Evolutionary conservation across 1,140 invertebrate species (phyloP), one percentile per base, ranked within the genome.

Genomic region (Lordiphosa mommai): DNA sequence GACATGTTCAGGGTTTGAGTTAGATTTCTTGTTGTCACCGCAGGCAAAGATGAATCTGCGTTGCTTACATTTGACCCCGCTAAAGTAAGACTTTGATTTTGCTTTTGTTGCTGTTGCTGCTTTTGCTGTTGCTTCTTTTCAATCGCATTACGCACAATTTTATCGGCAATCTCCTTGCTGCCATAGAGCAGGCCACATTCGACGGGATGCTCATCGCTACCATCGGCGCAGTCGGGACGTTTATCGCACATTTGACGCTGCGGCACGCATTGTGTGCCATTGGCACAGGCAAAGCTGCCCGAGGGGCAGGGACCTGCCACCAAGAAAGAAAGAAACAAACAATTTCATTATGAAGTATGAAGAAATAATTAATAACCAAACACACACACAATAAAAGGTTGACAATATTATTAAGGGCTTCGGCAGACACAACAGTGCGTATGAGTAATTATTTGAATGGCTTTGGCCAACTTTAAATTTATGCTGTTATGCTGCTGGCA

Each of bases 271-370:
- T 92, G 91, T n/a, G 90, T 90, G 50, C 92, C 94, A 44, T 92
- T 91, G 6, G 90, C 87, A 87, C 95, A 96, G 36, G 91, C 90
- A 88, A 94, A 95, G 40, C 93, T 92, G 56, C 93, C 93, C 33
- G 90, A 87, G 2, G 91, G 91, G 88, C 94, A 95, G 17, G 84
- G 74, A 48, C 88, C 89, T 90, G 55, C 44, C 37, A 64, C 14
- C 49, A n/a, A 33, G 13, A 30, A 33, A 13, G 44, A 14, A 52
- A 61, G 51, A 56, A 40, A n/a, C n/a, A n/a, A 43, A 68, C 51
- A 41, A 71, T 27, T 27, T 27, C 9, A 29, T 8, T 27, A n/a
- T n/a, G 8, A 8, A 44, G 3, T 12, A 12, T 44, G 6, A 9
- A 44, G 6, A 27, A 12, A 10, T 12, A 20, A 10, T 47, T 33